Percentiles rank a stretch among this genome's conserved stretches.
Evolutionary conservation across 2,113 vertebrate genomes (phyloP).

Genomic region (Vidua chalybeata): DNA sequence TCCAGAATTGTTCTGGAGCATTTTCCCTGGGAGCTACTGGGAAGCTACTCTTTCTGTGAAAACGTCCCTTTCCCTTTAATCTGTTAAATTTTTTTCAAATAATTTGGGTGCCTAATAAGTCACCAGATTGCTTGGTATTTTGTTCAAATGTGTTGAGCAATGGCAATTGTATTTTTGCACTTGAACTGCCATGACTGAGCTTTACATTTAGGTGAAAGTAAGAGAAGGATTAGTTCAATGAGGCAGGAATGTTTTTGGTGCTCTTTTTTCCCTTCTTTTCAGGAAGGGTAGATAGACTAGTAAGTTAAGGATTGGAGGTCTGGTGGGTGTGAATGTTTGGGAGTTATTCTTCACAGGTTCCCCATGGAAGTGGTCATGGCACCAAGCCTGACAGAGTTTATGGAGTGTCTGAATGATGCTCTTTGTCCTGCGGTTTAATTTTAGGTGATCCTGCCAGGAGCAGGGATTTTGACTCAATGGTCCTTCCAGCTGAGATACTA

Average conservation of each 20-base stretch:
- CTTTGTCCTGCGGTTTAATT: neutral
- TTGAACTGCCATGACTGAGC: neutral
- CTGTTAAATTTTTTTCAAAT: neutral
- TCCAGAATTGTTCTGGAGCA: neutral
- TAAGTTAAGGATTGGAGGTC: neutral
- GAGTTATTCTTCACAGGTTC: neutral
- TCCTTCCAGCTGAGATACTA: neutral
- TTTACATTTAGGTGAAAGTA: neutral
- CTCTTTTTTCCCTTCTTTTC: neutral
- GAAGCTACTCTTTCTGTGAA: neutral
- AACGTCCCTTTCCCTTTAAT: neutral
- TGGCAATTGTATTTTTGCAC: neutral
- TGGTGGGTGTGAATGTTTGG: neutral
- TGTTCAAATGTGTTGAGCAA: neutral
- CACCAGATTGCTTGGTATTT: neutral
- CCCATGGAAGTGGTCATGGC: neutral
- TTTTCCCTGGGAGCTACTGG: neutral
- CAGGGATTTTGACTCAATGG: neutral
- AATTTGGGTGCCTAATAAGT: neutral
- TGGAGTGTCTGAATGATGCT: neutral
- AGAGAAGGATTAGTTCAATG: neutral
- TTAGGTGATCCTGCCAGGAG: neutral
- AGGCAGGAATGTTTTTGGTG: neutral
- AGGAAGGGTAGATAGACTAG: neutral
- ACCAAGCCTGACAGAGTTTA: neutral